Evolutionary conservation across 2,888 invertebrate species (phyloP), one percentile per base, ranked within the genome.

Genomic region (Periphyllus acericola): DNA sequence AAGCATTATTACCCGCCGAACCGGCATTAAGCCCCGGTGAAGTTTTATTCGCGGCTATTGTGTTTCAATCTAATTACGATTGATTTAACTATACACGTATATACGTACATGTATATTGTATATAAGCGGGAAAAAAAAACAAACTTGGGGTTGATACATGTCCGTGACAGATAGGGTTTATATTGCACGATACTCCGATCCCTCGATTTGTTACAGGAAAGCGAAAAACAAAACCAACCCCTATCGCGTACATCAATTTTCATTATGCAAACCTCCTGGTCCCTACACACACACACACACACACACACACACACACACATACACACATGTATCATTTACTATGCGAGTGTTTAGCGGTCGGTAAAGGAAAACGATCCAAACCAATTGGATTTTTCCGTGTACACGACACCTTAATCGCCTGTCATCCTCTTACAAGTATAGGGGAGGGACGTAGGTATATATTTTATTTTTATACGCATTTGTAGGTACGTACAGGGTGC

Each of bases 51-150:
- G 21, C 78, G 32, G 85, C 78, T 85, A 85, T 85, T 85, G 76
- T 71, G 85, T 85, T 78, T 85, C 85, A 85, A 85, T 85, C 85
- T 85, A 85, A 85, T 85, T 85, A 85, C 85, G 85, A 85, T 68
- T 85, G 85, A 78, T 85, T 78, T 68, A 85, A 76, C 84, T 68
- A n/a, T 46, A 29, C 17, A 46, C 76, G 46, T 52, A 19, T 76
- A 36, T 36, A 34, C 40, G 46, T 40, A n/a, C 29, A 32, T 66
- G 68, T n/a, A 71, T 32, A 68, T 75, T n/a, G n/a, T 71, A 72
- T 52, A 32, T 52, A 68, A 78, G 46, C 25, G 17, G n/a, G 25
- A 60, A 60, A 60, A 55, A 60, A 60, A 60, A 75, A 29, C 75
- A 76, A 68, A 78, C 78, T 78, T 19, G 40, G 79, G 86, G 85